Evolutionary conservation across 2,888 invertebrate genomes (phyloP).

Genomic region (Synergus umbraculus): DNA sequence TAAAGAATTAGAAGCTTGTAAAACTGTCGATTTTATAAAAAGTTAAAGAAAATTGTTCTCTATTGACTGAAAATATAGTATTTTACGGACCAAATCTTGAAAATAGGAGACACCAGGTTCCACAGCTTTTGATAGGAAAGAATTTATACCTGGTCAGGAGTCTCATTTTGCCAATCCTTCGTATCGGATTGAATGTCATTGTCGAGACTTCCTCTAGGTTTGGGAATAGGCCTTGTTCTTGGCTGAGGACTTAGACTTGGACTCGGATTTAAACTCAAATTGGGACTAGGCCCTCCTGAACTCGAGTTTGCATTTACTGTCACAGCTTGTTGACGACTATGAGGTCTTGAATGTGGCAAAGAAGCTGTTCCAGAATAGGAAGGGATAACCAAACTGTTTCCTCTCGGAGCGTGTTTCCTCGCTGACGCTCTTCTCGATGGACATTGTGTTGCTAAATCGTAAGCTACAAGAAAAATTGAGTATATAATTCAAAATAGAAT

Average conservation of each 20-base stretch:
- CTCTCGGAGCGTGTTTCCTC: conserved; percentile 84
- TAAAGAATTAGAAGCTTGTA: too few relatives aligned
- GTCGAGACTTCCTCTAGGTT: conserved; percentile 57
- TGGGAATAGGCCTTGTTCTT: conserved; percentile 64
- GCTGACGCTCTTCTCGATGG: conserved; percentile 84
- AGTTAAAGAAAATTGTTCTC: too few relatives aligned
- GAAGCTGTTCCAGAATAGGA: conserved; percentile 80
- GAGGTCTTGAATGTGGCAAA: conserved; percentile 85
- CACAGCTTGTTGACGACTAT: conserved; percentile 70
- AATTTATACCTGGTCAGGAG: neutral
- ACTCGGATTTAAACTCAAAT: conserved; percentile 68
- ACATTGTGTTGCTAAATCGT: conserved; percentile 90
- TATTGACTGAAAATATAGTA: too few relatives aligned
- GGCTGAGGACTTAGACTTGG: conserved; percentile 69
- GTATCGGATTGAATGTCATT: conserved; percentile 44
- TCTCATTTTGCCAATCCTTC: conserved; percentile 29
- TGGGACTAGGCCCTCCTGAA: conserved; percentile 64
- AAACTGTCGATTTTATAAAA: too few relatives aligned
- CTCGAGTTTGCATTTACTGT: conserved; percentile 58
- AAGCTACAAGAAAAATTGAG: conserved; percentile 79
- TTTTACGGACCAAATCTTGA: too few relatives aligned
- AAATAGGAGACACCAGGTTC: too few relatives aligned
- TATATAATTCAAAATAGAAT: conserved; percentile 14
- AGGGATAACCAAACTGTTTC: conserved; percentile 78
- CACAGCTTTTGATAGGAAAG: neutral